Evolutionary conservation across 2,888 invertebrate genomes (phyloP).

Genomic region (Drosophila nr. perissopoda): DNA sequence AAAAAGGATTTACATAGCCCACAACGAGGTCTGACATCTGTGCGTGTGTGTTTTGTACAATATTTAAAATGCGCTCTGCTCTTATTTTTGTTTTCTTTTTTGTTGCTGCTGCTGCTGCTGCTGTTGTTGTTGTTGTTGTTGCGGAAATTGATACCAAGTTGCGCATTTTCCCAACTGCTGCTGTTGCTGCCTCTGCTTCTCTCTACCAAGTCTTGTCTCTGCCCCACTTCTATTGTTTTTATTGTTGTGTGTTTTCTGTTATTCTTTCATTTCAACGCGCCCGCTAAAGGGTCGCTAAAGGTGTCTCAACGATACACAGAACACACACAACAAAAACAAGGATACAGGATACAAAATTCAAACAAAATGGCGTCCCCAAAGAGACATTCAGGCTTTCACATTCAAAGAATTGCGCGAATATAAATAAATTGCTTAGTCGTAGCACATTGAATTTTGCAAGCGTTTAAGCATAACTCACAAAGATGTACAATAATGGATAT

Average conservation of each 20-base stretch:
- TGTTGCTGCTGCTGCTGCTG: slow-evolving; percentile 17
- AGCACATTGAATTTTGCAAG: not conserved
- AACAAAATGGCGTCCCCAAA: slow-evolving; percentile 42
- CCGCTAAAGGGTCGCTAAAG: slow-evolving; percentile 58
- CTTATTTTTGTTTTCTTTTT: slow-evolving; percentile 54
- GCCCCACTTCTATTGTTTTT: slow-evolving; percentile 26
- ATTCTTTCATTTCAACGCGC: slow-evolving; percentile 80
- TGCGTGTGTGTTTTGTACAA: slow-evolving; percentile 49
- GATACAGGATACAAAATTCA: not conserved
- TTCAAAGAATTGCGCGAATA: not conserved
- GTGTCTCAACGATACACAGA: slow-evolving; percentile 54
- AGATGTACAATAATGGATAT: not conserved
- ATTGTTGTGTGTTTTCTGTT: slow-evolving; percentile 57
- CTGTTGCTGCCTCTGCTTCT: slow-evolving; percentile 1
- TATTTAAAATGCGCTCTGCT: slow-evolving; percentile 59
- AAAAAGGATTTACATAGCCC: slow-evolving; percentile 74
- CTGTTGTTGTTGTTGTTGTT: slow-evolving; percentile 23
- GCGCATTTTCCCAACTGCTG: slow-evolving; percentile 41
- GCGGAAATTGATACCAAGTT: slow-evolving; percentile 69
- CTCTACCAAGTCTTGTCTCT: not conserved
- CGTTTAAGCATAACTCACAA: not conserved
- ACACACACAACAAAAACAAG: slow-evolving; percentile 15
- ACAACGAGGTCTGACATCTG: slow-evolving; percentile 11
- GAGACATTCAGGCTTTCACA: not conserved
- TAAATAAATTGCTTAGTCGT: not conserved